These are phyloP conservation scores for Xylocopa sonorina DNA, from an alignment of 1,140 invertebrate genomes.

Conservation along the genomic window DNA sequence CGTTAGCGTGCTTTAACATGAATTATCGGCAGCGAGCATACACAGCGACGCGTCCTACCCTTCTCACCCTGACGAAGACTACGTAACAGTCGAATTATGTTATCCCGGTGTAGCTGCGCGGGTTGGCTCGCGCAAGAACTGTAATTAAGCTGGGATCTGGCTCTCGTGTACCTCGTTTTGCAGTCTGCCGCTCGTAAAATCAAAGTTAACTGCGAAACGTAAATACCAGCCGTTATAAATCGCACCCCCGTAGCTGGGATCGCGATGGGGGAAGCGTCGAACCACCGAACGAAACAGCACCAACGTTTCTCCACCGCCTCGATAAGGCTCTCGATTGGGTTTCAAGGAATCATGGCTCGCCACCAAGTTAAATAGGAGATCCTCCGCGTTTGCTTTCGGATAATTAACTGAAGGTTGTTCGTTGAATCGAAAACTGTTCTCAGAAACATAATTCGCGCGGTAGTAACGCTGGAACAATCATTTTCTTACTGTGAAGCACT, in stretches of 20 bases:
- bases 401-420: too few species aligned
- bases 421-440: too few species aligned
- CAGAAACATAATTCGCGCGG: too few species aligned
- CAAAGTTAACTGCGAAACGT: slow-evolving; percentile 25
- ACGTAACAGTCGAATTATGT: slow-evolving; percentile 64
- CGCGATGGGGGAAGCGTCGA: background rate
- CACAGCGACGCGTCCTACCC: background rate
- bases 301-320: background rate
- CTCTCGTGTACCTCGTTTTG: slow-evolving; percentile 49
- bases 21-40: slow-evolving; percentile 51
- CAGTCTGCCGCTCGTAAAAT: slow-evolving; percentile 48
- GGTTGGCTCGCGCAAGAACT: slow-evolving; percentile 62
- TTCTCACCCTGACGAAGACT: slow-evolving; percentile 50
- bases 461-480: too few species aligned
- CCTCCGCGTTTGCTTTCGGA: too few species aligned
- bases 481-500: too few species aligned
- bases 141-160: slow-evolving; percentile 69
- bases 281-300: background rate
- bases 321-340: background rate
- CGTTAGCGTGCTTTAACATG: slow-evolving; percentile 36
- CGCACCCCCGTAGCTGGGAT: background rate
- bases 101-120: slow-evolving; percentile 32
- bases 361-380: background rate
- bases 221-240: slow-evolving; percentile 17
- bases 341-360: background rate